Conservation (phyloP, 2,888 invertebrate species). For the Drosophila helvetica region DNA sequence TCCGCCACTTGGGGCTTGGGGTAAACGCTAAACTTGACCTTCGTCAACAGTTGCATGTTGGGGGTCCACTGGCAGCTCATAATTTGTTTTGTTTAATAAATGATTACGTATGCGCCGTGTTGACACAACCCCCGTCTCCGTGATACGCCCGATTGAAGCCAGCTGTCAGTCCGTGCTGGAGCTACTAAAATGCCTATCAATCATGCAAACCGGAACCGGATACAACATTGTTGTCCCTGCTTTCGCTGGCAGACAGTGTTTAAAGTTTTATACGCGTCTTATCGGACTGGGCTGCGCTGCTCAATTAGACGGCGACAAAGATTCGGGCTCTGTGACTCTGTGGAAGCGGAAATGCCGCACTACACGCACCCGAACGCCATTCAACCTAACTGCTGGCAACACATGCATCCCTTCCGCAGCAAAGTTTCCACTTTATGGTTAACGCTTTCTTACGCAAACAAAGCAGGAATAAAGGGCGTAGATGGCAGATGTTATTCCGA, state of each 20-base stretch:
- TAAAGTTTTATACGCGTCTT: conserved; percentile 29
- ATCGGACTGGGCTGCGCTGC: conserved; percentile 31
- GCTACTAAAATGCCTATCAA: conserved; percentile 51
- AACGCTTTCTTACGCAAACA: conserved; percentile 39
- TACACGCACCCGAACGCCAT: conserved; percentile 36
- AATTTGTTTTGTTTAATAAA: conserved; percentile 49
- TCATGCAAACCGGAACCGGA: conserved; percentile 53
- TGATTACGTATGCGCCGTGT: conserved; percentile 41
- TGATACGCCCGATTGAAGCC: conserved; percentile 30
- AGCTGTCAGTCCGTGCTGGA: conserved; percentile 21
- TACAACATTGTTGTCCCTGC: conserved; percentile 23
- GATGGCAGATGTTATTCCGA: neutral
- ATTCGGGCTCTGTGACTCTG: conserved; percentile 4
- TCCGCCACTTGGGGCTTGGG: conserved; percentile 31
- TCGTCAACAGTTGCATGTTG: conserved; percentile 63
- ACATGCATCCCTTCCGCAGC: conserved; percentile 45
- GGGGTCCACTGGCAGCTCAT: conserved; percentile 29
- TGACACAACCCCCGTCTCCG: conserved; percentile 14
- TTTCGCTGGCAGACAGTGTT: conserved; percentile 2
- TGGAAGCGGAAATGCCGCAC: conserved; percentile 34
- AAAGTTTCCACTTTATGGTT: conserved; percentile 45
- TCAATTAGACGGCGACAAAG: conserved; percentile 25
- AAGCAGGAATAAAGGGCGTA: conserved; percentile 5
- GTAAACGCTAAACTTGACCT: conserved; percentile 70
- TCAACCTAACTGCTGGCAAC: conserved; percentile 48